Conservation (phyloP, 2,797 vertebrate species). For the Glyptemys insculpta region DNA sequence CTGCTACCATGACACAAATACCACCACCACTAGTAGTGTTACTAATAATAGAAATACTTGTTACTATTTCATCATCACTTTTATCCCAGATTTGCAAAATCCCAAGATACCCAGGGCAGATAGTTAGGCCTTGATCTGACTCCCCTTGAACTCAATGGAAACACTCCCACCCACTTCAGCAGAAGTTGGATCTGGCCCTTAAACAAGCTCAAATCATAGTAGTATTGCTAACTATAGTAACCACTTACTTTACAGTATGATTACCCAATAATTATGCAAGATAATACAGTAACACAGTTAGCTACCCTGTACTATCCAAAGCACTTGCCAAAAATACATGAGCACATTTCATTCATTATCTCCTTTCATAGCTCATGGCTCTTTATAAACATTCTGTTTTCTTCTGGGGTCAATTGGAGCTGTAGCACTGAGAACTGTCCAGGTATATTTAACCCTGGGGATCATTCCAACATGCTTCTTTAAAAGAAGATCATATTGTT, state of each 20-base stretch:
- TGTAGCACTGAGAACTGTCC: slow-evolving; percentile 48
- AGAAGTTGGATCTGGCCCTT: slow-evolving; percentile 26
- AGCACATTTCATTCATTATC: slow-evolving; percentile 76
- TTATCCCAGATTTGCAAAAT: background rate
- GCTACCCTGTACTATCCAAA: slow-evolving; percentile 65
- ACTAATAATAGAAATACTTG: background rate
- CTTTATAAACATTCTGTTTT: slow-evolving; percentile 63
- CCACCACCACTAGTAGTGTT: background rate
- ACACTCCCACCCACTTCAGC: background rate
- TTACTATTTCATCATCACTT: fast-evolving
- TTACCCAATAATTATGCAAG: slow-evolving; percentile 79
- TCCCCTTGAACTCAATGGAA: slow-evolving; percentile 28
- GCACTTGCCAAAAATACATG: slow-evolving; percentile 69
- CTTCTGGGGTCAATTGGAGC: slow-evolving; percentile 64
- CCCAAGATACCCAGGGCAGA: background rate
- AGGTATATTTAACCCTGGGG: slow-evolving; percentile 79
- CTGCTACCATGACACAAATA: background rate
- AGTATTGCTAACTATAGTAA: slow-evolving; percentile 73
- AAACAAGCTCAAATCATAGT: slow-evolving; percentile 40
- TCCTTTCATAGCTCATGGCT: slow-evolving; percentile 56
- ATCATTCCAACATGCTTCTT: slow-evolving; percentile 73
- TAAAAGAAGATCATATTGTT: slow-evolving; percentile 81
- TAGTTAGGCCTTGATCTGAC: background rate
- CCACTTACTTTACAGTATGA: slow-evolving; percentile 74
- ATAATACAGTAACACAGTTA: slow-evolving; percentile 79